phyloP scores from a whole-genome alignment of 2,113 vertebrate species.

The Cromileptes altivelis region DNA sequence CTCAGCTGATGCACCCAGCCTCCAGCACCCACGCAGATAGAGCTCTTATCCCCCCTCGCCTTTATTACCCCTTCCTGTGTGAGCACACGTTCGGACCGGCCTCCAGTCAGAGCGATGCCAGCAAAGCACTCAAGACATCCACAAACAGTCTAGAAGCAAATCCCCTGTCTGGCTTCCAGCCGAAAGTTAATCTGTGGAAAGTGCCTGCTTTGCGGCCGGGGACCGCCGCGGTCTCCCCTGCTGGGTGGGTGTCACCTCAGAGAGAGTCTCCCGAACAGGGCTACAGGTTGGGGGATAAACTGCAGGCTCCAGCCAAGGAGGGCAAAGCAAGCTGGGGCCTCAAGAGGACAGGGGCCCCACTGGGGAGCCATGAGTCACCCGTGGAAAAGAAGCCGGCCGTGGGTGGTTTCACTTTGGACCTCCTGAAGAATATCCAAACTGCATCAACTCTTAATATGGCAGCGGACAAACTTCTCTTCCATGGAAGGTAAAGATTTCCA shows the following conservation, averaged over 20 bases:
- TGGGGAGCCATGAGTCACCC: slow-evolving; percentile 73
- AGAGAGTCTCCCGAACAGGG: slow-evolving; percentile 70
- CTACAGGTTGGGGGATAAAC: slow-evolving; percentile 78
- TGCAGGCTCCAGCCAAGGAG: slow-evolving; percentile 68
- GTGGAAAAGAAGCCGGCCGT: slow-evolving; percentile 84
- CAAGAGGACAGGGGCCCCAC: slow-evolving; percentile 77
- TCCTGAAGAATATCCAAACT: slow-evolving; percentile 80
- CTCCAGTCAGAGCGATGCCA: slow-evolving; percentile 62
- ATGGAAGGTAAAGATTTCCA: slow-evolving; percentile 81
- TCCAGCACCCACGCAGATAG: slow-evolving; percentile 82
- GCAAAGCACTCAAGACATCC: slow-evolving; percentile 80
- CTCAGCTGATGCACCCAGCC: slow-evolving; percentile 88
- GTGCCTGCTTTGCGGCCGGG: slow-evolving; percentile 85
- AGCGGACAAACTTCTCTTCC: slow-evolving; percentile 77
- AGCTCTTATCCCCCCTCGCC: slow-evolving; percentile 85
- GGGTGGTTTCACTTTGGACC: slow-evolving; percentile 81
- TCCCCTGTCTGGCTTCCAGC: slow-evolving; percentile 72
- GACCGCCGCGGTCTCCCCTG: slow-evolving; percentile 67
- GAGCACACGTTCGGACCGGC: slow-evolving; percentile 87
- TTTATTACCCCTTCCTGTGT: slow-evolving; percentile 94
- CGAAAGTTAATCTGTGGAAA: slow-evolving; percentile 88
- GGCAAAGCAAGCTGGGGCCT: slow-evolving; percentile 71
- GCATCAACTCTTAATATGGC: slow-evolving; percentile 63
- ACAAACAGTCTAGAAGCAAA: slow-evolving; percentile 68
- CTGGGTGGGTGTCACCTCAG: slow-evolving; percentile 82